Evolutionary conservation across 2,888 invertebrate species (phyloP).

Genomic region (Sesamia inferens): DNA sequence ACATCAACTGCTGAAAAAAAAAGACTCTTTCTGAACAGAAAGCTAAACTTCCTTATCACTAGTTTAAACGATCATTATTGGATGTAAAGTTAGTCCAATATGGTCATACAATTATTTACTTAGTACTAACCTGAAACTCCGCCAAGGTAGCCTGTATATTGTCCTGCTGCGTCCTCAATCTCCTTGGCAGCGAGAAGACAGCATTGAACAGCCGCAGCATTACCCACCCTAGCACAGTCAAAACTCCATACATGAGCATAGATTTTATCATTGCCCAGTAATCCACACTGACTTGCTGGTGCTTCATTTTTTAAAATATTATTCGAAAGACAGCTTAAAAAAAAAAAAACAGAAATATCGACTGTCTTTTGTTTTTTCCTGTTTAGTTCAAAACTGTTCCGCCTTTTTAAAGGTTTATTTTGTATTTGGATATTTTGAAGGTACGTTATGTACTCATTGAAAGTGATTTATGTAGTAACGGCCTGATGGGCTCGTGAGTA

Average conservation of each 20-base stretch:
- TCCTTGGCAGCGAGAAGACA: constrained; percentile 91
- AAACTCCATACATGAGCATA: constrained; percentile 90
- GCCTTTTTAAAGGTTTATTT: background rate
- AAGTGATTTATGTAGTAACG: constrained; percentile 21
- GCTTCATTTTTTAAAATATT: constrained; percentile 84
- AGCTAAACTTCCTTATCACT: background rate
- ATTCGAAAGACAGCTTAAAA: background rate
- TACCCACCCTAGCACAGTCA: constrained; percentile 91
- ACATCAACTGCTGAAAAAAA: background rate
- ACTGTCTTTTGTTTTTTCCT: constrained; percentile 4
- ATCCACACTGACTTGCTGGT: constrained; percentile 92
- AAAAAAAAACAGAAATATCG: background rate
- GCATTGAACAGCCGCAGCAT: constrained; percentile 91
- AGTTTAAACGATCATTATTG: too few species aligned
- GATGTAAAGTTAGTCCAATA: too few species aligned
- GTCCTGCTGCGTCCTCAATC: constrained; percentile 89
- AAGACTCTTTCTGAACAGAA: too few species aligned
- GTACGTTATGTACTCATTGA: constrained; percentile 5
- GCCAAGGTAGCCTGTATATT: constrained; percentile 86
- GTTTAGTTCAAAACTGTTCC: constrained; percentile 1
- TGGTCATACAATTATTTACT: background rate
- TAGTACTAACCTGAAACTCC: constrained; percentile 83
- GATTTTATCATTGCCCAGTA: constrained; percentile 92
- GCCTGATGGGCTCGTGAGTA: constrained; percentile 51
- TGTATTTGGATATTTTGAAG: background rate